phyloP scores from a whole-genome alignment of 92 coral and sea anemone species.

The Palythoa caribaeorum region DNA sequence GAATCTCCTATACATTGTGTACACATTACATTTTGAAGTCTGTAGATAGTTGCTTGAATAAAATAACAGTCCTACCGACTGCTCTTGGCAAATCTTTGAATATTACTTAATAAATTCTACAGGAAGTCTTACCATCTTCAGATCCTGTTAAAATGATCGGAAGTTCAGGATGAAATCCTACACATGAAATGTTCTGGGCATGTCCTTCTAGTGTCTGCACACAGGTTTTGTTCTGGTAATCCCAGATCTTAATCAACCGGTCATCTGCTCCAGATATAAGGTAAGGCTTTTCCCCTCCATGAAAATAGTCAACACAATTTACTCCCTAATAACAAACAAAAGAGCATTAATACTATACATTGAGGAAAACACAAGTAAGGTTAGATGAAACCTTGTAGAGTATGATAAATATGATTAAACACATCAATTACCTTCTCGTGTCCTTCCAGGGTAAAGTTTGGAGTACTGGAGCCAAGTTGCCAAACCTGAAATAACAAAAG shows the following conservation, averaged over 20 bases:
- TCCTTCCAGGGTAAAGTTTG: slow-evolving; percentile 97
- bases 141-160: slow-evolving; percentile 96
- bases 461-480: slow-evolving; percentile 96
- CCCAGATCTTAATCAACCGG: slow-evolving; percentile 97
- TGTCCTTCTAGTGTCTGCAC: slow-evolving; percentile 99
- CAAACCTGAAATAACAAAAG: slow-evolving; percentile 73
- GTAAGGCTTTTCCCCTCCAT: slow-evolving; percentile 99
- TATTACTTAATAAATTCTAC: not conserved
- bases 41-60: not conserved
- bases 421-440: slow-evolving; percentile 88
- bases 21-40: no score
- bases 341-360: no score
- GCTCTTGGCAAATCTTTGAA: not conserved
- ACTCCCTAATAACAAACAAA: slow-evolving; percentile 74
- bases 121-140: slow-evolving; percentile 84
- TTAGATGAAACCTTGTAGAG: no score
- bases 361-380: no score
- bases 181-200: slow-evolving; percentile 99
- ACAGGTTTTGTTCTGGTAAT: slow-evolving; percentile 99
- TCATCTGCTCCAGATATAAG: slow-evolving; percentile 99
- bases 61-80: not conserved
- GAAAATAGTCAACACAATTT: slow-evolving; percentile 96
- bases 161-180: slow-evolving; percentile 98
- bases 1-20: no score
- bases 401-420: not conserved